Conservation (phyloP, 2,113 vertebrate genomes). For the Zeus faber region DNA sequence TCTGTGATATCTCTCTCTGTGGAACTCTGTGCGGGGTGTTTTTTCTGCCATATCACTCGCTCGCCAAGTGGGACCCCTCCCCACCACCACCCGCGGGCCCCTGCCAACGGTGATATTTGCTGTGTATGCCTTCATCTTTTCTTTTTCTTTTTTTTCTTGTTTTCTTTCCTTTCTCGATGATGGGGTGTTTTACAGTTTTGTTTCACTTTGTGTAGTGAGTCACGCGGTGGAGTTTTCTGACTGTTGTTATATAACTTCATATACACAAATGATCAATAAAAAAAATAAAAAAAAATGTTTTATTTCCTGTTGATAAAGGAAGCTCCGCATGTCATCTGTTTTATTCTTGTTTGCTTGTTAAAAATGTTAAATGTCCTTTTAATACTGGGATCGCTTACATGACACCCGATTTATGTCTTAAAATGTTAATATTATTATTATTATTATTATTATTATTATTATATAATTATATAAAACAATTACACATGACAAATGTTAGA, state of each 20-base stretch:
- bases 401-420: too few relatives aligned
- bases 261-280: slow-evolving; percentile 99
- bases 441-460: too few relatives aligned
- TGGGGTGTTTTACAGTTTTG: slow-evolving; percentile 94
- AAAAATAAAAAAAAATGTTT: slow-evolving; percentile 99
- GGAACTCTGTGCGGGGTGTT: slow-evolving; percentile 96
- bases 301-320: slow-evolving; percentile 98
- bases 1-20: slow-evolving; percentile 84
- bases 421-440: too few relatives aligned
- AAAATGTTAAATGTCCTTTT: too few relatives aligned
- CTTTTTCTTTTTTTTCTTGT: slow-evolving; percentile 91
- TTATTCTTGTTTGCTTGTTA: too few relatives aligned
- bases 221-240: slow-evolving; percentile 97
- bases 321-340: slow-evolving; percentile 48
- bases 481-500: too few relatives aligned
- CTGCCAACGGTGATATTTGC: slow-evolving; percentile 89
- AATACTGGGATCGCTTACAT: too few relatives aligned
- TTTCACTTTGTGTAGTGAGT: slow-evolving; percentile 99
- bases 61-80: slow-evolving; percentile 63
- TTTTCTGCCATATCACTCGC: slow-evolving; percentile 39
- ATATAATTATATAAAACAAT: too few relatives aligned
- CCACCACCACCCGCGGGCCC: slow-evolving; percentile 90
- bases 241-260: slow-evolving; percentile 98
- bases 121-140: slow-evolving; percentile 97
- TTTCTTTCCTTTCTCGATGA: slow-evolving; percentile 85